Evolutionary conservation across 2,113 vertebrate species (phyloP).

Genomic region (Peucedramus taeniatus): DNA sequence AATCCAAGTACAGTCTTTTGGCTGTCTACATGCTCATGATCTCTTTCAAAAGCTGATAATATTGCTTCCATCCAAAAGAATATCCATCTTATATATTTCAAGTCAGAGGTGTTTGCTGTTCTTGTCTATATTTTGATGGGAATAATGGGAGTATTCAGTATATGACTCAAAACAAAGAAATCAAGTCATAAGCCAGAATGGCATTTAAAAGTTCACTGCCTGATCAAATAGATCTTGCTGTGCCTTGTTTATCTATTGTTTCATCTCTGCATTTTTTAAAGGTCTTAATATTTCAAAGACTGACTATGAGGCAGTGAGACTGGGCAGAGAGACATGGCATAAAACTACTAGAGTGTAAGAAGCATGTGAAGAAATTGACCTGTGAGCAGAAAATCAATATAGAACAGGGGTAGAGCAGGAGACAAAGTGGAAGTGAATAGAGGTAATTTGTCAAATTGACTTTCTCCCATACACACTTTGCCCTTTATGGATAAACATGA

Average conservation of each 20-base stretch:
- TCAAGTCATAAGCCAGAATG: background rate
- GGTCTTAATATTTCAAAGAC: background rate
- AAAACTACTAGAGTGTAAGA: background rate
- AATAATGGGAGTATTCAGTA: background rate
- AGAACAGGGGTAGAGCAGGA: background rate
- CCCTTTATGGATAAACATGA: background rate
- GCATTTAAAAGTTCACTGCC: background rate
- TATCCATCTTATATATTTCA: background rate
- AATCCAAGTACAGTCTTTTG: background rate
- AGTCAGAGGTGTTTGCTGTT: background rate
- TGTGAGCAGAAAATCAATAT: background rate
- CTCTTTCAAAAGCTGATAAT: background rate
- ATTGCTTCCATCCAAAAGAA: background rate
- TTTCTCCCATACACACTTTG: background rate
- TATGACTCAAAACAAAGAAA: background rate
- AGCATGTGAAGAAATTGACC: background rate
- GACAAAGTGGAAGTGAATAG: background rate
- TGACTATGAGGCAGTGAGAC: background rate
- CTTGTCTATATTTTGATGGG: background rate
- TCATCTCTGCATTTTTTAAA: background rate
- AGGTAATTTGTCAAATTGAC: slow-evolving; percentile 22
- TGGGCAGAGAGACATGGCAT: background rate
- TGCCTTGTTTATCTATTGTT: background rate
- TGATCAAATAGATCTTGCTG: background rate
- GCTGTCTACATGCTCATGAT: background rate